Percentiles rank a stretch among this genome's conserved stretches.
These are phyloP conservation scores for Trachemys scripta DNA, from an alignment of 2,113 vertebrate genomes.

Conservation along the genomic window DNA sequence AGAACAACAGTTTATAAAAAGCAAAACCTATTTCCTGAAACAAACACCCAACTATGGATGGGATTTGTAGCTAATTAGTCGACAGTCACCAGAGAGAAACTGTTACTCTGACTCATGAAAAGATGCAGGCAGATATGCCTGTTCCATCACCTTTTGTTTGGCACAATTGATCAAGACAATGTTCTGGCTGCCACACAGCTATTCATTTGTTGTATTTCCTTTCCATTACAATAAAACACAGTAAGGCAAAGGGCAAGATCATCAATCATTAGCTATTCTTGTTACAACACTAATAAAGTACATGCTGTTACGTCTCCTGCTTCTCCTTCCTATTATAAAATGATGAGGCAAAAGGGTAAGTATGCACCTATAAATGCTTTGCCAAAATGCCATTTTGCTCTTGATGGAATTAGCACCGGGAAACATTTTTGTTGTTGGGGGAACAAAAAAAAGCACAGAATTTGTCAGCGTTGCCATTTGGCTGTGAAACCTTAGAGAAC, in stretches of 20 bases:
- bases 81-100: constrained; percentile 18
- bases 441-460: no score
- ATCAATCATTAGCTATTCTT: neutral
- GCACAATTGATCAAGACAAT: neutral
- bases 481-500: neutral
- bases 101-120: neutral
- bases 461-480: neutral
- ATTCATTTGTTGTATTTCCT: neutral
- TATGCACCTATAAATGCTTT: neutral
- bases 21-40: constrained; percentile 55
- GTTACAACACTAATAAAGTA: neutral
- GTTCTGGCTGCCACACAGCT: neutral
- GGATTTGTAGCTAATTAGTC: constrained; percentile 62
- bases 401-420: neutral
- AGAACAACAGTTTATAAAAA: constrained; percentile 51
- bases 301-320: fast-evolving
- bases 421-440: neutral
- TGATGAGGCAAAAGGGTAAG: neutral
- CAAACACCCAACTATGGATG: neutral
- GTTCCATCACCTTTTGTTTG: constrained; percentile 12
- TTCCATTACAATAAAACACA: neutral
- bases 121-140: neutral
- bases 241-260: neutral
- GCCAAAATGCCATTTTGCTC: neutral
- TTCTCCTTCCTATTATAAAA: neutral